Evolutionary conservation across 2,797 vertebrate species (phyloP).

Genomic region (Chelonia mydas): DNA sequence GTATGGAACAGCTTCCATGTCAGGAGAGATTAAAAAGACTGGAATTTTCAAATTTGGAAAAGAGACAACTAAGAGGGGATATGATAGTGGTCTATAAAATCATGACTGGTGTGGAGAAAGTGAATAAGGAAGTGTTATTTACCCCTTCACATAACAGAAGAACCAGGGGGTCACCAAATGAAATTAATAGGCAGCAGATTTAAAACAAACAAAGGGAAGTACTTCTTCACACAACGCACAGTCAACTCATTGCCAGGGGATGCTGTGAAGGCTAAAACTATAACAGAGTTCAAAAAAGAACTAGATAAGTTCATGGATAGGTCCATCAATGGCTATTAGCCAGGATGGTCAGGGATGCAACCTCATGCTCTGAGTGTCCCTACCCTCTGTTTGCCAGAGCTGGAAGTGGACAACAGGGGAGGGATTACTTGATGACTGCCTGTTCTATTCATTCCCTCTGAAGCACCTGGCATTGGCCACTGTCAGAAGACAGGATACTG

Average conservation of each 20-base stretch:
- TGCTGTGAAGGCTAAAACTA: background rate
- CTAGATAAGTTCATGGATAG: background rate
- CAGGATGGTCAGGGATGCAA: background rate
- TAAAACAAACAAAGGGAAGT: background rate
- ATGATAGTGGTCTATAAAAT: background rate
- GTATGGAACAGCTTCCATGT: background rate
- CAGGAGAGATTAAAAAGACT: no score
- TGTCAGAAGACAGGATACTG: background rate
- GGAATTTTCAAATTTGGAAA: background rate
- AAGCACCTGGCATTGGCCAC: background rate
- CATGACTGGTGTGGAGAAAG: background rate
- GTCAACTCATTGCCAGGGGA: background rate
- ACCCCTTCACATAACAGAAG: background rate
- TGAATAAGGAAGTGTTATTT: background rate
- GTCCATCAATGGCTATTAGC: background rate
- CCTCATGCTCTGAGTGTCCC: background rate
- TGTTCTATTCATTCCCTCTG: background rate
- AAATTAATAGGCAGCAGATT: background rate
- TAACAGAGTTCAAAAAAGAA: background rate
- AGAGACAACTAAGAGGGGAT: background rate
- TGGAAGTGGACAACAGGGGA: background rate
- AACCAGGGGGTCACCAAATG: background rate
- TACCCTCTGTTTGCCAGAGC: no score
- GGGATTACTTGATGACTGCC: no score
- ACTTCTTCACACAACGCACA: background rate